phyloP scores from a whole-genome alignment of 2,113 vertebrate genomes.

The Ia io region DNA sequence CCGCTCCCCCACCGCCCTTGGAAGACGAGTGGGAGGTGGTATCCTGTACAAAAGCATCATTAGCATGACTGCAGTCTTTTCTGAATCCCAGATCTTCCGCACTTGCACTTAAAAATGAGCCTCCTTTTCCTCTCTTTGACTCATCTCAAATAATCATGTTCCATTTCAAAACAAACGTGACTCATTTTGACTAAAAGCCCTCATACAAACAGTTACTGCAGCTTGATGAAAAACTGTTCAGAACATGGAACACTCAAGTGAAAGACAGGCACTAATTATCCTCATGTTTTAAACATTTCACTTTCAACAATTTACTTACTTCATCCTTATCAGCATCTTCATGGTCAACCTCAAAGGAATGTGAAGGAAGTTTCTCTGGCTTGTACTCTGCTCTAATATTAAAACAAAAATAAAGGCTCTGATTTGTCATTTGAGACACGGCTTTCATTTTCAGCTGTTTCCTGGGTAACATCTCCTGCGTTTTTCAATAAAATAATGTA shows the following conservation, averaged over 20 bases:
- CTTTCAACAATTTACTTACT: constrained; percentile 80
- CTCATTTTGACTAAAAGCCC: constrained; percentile 39
- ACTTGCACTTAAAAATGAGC: not conserved
- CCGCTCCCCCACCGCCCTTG: constrained; percentile 91
- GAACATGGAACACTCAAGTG: not conserved
- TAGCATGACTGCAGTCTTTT: constrained; percentile 38
- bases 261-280: not conserved
- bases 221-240: not conserved
- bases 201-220: not conserved
- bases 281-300: constrained; percentile 29
- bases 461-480: not conserved
- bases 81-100: not conserved
- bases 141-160: constrained; percentile 35
- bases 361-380: constrained; percentile 94
- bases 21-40: constrained; percentile 97
- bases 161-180: constrained; percentile 20
- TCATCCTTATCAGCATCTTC: constrained; percentile 98
- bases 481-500: not conserved
- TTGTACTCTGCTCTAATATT: constrained; percentile 89
- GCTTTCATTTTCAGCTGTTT: not conserved
- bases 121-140: not conserved
- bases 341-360: constrained; percentile 98
- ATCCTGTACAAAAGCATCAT: constrained; percentile 85
- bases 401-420: not conserved
- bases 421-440: not conserved